Evolutionary conservation across 2,888 invertebrate species (phyloP), one percentile per base, ranked within the genome.

Genomic region (Ditula angustiorana): DNA sequence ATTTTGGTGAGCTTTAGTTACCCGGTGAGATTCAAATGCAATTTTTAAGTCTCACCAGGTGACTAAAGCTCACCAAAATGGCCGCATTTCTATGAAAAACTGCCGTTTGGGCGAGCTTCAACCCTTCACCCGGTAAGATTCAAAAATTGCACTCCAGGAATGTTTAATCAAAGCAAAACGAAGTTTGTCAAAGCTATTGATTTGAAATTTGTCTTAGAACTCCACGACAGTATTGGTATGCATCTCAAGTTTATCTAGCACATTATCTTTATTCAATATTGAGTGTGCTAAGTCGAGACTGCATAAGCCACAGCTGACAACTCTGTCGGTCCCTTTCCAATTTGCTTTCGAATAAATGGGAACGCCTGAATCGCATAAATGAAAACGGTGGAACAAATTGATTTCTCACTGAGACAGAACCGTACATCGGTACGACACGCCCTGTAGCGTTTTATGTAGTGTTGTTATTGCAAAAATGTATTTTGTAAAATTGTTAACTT

Each of bases 351-450:
- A 85, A 88, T 87, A 90, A 90, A 91, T 89, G 87, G 86, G 83
- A 88, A 82, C 80, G 85, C 85, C 86, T 80, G 85, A 83, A 87
- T 88, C 86, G 85, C 86, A 91, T 88, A 88, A 91, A 90, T 90
- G 90, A 90, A 90, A 89, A 85, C 82, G 88, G 85, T 85, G 85
- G 88, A 88, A 87, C 89, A 87, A 90, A 90, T 91, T 91, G 91
- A 90, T 90, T 91, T 90, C 90, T 89, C 90, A 88, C 87, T 88
- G 87, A 88, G 86, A 87, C 81, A 87, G 86, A 87, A 87, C 86
- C 80, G 77, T 76, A 78, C 63, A 52, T 63, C 21, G 62, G 49
- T n/a, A 23, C 35, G 23, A 55, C 30, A 21, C 28, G 58, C 53
- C 55, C 13, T n/a, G 41, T 55, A 50, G 64, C 50, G 52, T 64